Percentiles rank a stretch among this genome's conserved stretches.
Conservation (phyloP, 2,113 vertebrate species). For the Pelodiscus sinensis region DNA sequence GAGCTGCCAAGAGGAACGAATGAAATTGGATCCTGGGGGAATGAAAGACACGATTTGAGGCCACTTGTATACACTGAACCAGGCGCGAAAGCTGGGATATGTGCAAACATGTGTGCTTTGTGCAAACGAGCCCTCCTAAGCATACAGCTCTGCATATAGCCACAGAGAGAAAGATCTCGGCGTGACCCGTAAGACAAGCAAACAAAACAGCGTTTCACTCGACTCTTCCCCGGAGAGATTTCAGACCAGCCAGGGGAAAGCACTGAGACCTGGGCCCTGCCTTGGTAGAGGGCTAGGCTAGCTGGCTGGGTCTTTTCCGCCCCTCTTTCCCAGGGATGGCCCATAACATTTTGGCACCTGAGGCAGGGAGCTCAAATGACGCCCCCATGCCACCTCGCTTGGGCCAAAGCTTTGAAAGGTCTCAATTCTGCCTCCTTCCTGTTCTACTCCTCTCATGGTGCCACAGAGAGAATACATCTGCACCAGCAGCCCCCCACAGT, state of each 20-base stretch:
- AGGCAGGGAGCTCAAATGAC: too few species aligned
- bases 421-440: too few species aligned
- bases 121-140: neutral
- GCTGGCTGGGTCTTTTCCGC: neutral
- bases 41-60: neutral
- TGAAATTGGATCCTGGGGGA: neutral
- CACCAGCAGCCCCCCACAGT: too few species aligned
- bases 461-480: too few species aligned
- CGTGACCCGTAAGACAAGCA: neutral
- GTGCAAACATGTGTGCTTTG: too few species aligned
- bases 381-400: too few species aligned
- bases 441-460: too few species aligned
- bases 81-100: too few species aligned
- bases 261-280: neutral
- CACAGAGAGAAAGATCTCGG: neutral
- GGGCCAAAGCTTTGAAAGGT: too few species aligned
- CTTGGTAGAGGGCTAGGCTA: neutral
- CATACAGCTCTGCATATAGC: fast-evolving
- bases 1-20: neutral
- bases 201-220: neutral
- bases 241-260: neutral
- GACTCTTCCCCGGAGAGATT: neutral
- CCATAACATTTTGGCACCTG: too few species aligned
- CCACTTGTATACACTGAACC: too few species aligned
- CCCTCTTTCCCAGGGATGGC: too few species aligned